Evolutionary conservation across 2,113 vertebrate genomes (phyloP).

Genomic region (Plestiodon gilberti): DNA sequence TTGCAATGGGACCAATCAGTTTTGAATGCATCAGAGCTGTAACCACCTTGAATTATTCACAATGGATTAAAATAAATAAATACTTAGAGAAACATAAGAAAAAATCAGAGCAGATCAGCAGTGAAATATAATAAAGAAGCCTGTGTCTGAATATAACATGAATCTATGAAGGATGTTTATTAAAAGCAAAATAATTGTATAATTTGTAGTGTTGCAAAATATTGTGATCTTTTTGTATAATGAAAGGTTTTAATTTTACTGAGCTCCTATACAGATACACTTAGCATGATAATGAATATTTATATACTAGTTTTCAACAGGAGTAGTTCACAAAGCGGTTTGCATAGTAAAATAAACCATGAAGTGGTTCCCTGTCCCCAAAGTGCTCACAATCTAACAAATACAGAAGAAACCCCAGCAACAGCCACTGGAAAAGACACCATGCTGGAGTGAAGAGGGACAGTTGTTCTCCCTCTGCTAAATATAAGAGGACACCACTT

Average conservation of each 20-base stretch:
- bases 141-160: not conserved
- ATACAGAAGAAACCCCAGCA: too few species aligned
- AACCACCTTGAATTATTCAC: not conserved
- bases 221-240: not conserved
- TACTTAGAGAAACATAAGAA: not conserved
- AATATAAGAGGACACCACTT: too few species aligned
- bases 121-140: not conserved
- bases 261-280: not conserved
- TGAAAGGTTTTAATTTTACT: not conserved
- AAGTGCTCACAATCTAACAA: too few species aligned
- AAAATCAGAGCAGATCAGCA: not conserved
- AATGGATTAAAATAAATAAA: not conserved
- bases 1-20: not conserved
- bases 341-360: too few species aligned
- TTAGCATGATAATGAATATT: not conserved
- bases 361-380: too few species aligned
- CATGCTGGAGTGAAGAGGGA: too few species aligned
- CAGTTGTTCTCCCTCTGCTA: too few species aligned
- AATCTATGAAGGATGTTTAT: not conserved
- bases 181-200: not conserved
- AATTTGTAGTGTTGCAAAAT: not conserved
- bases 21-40: not conserved
- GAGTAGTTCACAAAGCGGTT: too few species aligned
- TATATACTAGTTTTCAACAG: too few species aligned
- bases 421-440: too few species aligned